Evolutionary conservation across 2,113 vertebrate species (phyloP), one percentile per base, ranked within the genome.

Genomic region (Stegastes partitus): DNA sequence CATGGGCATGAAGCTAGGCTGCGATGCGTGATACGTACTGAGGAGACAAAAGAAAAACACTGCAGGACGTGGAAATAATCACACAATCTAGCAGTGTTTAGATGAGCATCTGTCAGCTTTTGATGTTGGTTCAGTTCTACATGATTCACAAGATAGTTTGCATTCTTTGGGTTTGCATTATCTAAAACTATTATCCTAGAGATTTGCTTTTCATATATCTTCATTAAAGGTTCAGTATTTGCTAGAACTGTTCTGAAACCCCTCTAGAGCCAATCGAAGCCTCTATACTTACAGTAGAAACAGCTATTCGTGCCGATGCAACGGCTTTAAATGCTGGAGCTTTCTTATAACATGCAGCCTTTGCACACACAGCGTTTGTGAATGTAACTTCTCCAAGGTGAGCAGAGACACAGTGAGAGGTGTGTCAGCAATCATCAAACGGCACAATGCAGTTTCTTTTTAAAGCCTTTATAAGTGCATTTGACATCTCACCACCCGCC

Each of bases 371-470:
- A 22, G 59, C 42, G 72, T 58, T 23, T 11, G 15, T 10, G 28
- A 76, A 61, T 47, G 4, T 49, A 37, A 66, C 25, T 82, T 26
- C 37, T 63, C 51, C 3, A n/a, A 66, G 34, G 73, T 57, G 31
- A 57, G 31, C 16, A 62, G 37, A 64, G 37, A 18, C 11, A 61
- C 23, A 16, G 72, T 9, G 10, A 31, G 44, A 8, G 57, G 12
- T 12, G 28, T 50, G 31, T 74, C 74, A 49, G 51, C 57, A 79
- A 51, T 64, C 68, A 70, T 57, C 28, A 75, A 68, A 51, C n/a
- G 28, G 37, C 63, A 31, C 49, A 77, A 39, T 16, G 28, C 47
- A 61, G 8, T 54, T 28, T 61, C 64, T 19, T 61, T 64, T 19
- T 1, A 51, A 51, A 62, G 62, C 19, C 22, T 28, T 68, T 44